Evolutionary conservation across 2,888 invertebrate species (phyloP).

Genomic region (Hirtodrosophila duncani): DNA sequence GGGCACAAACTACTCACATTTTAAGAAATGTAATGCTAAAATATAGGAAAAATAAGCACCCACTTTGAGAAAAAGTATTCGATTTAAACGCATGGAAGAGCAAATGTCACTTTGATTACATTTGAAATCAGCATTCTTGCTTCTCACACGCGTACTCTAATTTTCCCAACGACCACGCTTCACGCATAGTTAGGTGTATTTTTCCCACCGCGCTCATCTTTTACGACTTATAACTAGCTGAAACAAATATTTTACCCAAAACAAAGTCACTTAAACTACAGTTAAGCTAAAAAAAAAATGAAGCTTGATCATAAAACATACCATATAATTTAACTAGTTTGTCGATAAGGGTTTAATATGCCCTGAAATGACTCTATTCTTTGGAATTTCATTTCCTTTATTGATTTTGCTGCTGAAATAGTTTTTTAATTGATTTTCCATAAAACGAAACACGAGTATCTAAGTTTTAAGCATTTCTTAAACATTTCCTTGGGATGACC

Average conservation of each 20-base stretch:
- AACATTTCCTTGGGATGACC: constrained; percentile 38
- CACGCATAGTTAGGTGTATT: too few species aligned
- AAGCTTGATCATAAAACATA: constrained; percentile 44
- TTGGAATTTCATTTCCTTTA: constrained; percentile 60
- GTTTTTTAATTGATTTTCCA: constrained; percentile 68
- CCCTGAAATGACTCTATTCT: constrained; percentile 60
- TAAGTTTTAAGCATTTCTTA: constrained; percentile 26
- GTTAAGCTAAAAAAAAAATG: constrained; percentile 37
- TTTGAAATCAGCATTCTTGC: too few species aligned
- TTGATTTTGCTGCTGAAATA: constrained; percentile 45
- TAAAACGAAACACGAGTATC: constrained; percentile 22
- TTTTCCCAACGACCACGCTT: too few species aligned
- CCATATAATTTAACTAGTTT: constrained; percentile 54
- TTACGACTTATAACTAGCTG: too few species aligned
- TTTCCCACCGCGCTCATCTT: too few species aligned
- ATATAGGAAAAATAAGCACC: too few species aligned
- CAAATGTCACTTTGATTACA: too few species aligned
- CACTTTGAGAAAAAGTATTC: too few species aligned
- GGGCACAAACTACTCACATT: too few species aligned
- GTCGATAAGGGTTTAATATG: constrained; percentile 40
- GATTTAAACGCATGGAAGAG: too few species aligned
- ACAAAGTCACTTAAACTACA: constrained; percentile 30
- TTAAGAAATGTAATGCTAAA: too few species aligned
- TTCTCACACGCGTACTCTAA: too few species aligned
- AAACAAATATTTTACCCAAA: constrained; percentile 8